Percentiles rank a stretch among this genome's conserved stretches.
These are phyloP conservation scores for Rhodeus uyekii DNA, from an alignment of 2,797 vertebrate genomes.

Conservation along the genomic window DNA sequence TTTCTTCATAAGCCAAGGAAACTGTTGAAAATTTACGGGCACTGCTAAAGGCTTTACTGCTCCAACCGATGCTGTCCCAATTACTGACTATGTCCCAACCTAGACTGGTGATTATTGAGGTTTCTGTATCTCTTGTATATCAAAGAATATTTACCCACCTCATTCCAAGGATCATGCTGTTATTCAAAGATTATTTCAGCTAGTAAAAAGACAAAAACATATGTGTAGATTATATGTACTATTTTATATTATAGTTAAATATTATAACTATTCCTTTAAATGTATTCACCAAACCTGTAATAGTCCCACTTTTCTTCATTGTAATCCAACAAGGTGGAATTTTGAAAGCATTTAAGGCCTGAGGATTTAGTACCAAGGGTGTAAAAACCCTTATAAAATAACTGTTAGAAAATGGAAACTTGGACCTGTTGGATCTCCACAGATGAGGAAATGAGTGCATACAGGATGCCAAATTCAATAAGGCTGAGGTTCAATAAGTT, in stretches of 20 bases:
- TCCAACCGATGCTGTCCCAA: slow-evolving; percentile 31
- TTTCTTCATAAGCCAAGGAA: slow-evolving; percentile 38
- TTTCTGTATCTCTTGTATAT: not conserved
- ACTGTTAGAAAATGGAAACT: slow-evolving; percentile 51
- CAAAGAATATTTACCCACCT: not conserved
- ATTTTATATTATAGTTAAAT: too few species aligned
- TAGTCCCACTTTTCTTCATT: slow-evolving; percentile 22
- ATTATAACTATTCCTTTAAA: slow-evolving; percentile 16
- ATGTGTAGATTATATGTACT: too few species aligned
- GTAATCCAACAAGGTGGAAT: slow-evolving; percentile 30
- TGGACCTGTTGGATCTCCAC: slow-evolving; percentile 19
- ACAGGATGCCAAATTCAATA: slow-evolving; percentile 55
- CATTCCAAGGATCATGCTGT: not conserved
- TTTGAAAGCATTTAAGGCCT: slow-evolving; percentile 13
- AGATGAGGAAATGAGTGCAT: slow-evolving; percentile 35
- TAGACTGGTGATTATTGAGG: not conserved
- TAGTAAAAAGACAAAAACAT: too few species aligned
- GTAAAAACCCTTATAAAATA: slow-evolving; percentile 30
- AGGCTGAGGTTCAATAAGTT: slow-evolving; percentile 41
- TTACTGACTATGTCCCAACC: slow-evolving; percentile 44
- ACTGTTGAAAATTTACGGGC: slow-evolving; percentile 35
- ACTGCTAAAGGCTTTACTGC: not conserved
- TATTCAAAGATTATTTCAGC: too few species aligned
- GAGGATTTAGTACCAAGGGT: slow-evolving; percentile 14
- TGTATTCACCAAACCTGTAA: not conserved